A percentile compares a stretch with the other conserved stretches of the same genome.
These are phyloP conservation scores for Vombatus ursinus DNA, from an alignment of 2,113 vertebrate genomes.

Conservation along the genomic window DNA sequence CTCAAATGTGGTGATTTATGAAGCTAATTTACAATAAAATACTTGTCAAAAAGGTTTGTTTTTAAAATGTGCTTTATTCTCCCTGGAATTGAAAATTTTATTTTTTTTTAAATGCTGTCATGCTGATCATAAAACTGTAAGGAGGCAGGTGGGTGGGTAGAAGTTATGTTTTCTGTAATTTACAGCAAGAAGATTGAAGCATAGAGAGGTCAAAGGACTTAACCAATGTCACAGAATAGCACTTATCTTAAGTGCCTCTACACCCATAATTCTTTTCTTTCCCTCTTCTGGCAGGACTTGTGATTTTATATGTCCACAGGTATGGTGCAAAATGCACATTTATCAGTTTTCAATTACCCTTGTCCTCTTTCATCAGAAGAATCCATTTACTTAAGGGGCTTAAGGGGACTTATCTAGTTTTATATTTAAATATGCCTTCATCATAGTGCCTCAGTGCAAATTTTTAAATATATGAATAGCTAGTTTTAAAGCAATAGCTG, in stretches of 20 bases:
- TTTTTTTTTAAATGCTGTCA: too few relatives aligned
- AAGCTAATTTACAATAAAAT: too few relatives aligned
- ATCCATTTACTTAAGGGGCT: not conserved
- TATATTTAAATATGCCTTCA: not conserved
- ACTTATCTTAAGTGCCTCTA: not conserved
- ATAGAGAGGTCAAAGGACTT: not conserved
- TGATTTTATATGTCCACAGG: not conserved
- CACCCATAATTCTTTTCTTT: not conserved
- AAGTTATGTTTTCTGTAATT: constrained; percentile 26
- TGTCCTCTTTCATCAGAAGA: not conserved
- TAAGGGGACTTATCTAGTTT: not conserved
- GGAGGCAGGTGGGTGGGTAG: too few relatives aligned
- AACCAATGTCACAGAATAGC: not conserved
- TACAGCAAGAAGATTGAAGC: not conserved
- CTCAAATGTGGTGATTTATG: too few relatives aligned
- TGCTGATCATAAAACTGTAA: too few relatives aligned
- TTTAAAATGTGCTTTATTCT: too few relatives aligned
- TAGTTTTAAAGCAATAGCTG: not conserved
- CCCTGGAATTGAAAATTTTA: too few relatives aligned
- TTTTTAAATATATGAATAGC: constrained; percentile 14
- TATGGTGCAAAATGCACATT: not conserved
- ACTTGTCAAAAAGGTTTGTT: too few relatives aligned
- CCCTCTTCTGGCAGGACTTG: not conserved
- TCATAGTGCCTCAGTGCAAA: not conserved
- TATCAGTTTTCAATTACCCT: not conserved